These are phyloP conservation scores for Rhipidura dahli DNA, from an alignment of 2,113 vertebrate species.

Conservation along the genomic window DNA sequence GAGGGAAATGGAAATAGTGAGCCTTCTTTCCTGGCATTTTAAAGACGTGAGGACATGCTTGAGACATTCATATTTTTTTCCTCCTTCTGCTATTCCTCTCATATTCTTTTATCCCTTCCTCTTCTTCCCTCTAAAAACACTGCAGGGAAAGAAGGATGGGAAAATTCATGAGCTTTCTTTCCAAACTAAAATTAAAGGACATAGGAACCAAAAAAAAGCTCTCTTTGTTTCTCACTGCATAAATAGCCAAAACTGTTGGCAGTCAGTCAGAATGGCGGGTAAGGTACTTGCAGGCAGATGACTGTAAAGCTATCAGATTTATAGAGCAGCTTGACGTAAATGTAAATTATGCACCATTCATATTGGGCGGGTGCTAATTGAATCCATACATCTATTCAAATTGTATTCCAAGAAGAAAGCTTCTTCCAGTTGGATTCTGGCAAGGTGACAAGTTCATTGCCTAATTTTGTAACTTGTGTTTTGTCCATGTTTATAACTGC, in stretches of 20 bases:
- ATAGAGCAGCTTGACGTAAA: not conserved
- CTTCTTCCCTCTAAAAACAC: not conserved
- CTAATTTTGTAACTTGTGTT: not conserved
- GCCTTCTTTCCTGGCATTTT: not conserved
- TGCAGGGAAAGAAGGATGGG: not conserved
- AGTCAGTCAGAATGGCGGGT: not conserved
- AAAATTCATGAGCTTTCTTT: not conserved
- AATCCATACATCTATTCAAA: not conserved
- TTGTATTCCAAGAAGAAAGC: not conserved
- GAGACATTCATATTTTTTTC: not conserved
- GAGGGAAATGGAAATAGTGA: constrained; percentile 7
- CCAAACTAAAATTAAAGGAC: not conserved
- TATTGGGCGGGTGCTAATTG: not conserved
- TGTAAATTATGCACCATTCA: not conserved
- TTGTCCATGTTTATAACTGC: not conserved
- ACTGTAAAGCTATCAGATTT: not conserved
- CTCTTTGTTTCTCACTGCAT: not conserved
- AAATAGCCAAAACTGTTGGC: not conserved
- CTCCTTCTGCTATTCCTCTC: not conserved
- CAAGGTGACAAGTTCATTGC: not conserved
- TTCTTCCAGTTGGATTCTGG: not conserved
- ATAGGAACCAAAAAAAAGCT: not conserved
- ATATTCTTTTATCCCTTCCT: not conserved
- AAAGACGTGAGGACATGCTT: not conserved
- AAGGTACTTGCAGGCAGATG: not conserved